Evolutionary conservation across 2,797 vertebrate genomes (phyloP), one percentile per base, ranked within the genome.

Genomic region (Smutsia temminckii): DNA sequence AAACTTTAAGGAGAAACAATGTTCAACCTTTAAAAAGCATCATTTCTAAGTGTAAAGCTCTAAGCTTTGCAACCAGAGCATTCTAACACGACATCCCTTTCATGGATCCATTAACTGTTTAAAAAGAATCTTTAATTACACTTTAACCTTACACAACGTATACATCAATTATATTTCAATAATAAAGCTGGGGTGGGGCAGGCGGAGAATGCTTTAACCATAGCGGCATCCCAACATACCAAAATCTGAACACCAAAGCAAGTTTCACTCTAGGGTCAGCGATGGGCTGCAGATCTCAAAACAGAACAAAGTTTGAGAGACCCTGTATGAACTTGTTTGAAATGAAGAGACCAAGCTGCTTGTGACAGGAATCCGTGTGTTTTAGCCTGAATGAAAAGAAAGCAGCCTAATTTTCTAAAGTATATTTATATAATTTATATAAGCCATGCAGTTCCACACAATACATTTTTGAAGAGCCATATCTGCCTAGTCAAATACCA

Each of bases 341-440:
- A 89, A 77, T 59, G 34, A 77, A 91, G 46, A 79, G 40, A 72
- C 78, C 46, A 68, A 59, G 63, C 8, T 66, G 23, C 75, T 63
- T 80, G 46, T 57, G 64, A 90, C 4, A 75, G 25, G 32, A 61
- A 46, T 40, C 42, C 6, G 5, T 69, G n/a, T 75, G 16, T 89
- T 61, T 84, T 68, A 42, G 51, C 10, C 46, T 78, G 34, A 68
- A 68, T 16, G 66, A 91, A 68, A 68, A 13, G 66, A 91, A 89
- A 71, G 61, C 13, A 91, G n/a, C 32, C 63, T 46, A 66, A 83
- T 64, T 78, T 92, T 83, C n/a, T 94, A 14, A 72, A 95, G 51
- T 55, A 32, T 74, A 72, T 78, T 75, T 68, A 93, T n/a, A 55
- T 68, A 95, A 72, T 78, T 75, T 68, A 93, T n/a, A 55, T 68